phyloP scores from a whole-genome alignment of 2,113 vertebrate genomes.

The Catharus bicknelli region DNA sequence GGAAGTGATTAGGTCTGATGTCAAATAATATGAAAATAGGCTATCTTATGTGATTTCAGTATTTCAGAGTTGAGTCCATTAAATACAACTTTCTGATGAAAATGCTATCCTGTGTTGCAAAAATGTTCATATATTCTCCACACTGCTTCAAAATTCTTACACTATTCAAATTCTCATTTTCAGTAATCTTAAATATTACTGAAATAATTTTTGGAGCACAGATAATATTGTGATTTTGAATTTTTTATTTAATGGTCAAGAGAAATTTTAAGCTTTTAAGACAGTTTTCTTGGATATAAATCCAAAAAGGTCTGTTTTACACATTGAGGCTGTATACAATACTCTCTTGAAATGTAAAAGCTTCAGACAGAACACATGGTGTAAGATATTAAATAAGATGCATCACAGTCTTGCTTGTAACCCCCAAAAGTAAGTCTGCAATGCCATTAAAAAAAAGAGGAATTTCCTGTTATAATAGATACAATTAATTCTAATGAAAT shows the following conservation, averaged over 20 bases:
- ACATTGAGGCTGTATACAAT: neutral
- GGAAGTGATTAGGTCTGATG: constrained; percentile 66
- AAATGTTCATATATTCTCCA: constrained; percentile 11
- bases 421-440: neutral
- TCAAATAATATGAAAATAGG: constrained; percentile 40
- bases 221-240: neutral
- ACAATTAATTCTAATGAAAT: constrained; percentile 48
- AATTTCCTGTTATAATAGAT: neutral
- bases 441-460: neutral
- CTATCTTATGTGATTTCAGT: constrained; percentile 34
- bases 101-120: neutral
- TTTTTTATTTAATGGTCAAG: neutral
- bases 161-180: neutral
- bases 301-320: neutral
- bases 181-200: neutral
- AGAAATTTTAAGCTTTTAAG: neutral
- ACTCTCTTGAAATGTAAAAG: neutral
- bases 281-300: neutral
- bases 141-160: neutral
- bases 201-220: neutral
- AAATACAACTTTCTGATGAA: constrained; percentile 34
- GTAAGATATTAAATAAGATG: neutral
- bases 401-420: neutral
- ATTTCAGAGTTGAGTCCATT: constrained; percentile 36
- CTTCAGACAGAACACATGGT: neutral